Evolutionary conservation across 2,888 invertebrate genomes (phyloP).

Genomic region (Trachelus tabidus): DNA sequence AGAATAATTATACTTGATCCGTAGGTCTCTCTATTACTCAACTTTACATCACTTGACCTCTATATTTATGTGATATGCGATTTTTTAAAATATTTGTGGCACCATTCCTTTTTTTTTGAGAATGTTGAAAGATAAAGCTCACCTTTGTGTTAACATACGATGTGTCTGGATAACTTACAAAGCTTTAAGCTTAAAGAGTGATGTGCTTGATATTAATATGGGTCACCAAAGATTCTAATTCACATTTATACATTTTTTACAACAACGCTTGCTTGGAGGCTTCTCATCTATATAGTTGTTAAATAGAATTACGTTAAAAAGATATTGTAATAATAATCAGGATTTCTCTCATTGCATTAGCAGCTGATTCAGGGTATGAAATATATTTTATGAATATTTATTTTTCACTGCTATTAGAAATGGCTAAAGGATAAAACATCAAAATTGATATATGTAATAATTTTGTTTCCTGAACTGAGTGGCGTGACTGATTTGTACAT

Average conservation of each 20-base stretch:
- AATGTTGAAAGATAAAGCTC: not conserved
- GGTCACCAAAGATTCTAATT: conserved; percentile 30
- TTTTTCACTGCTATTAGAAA: conserved; percentile 3
- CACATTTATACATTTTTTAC: conserved; percentile 27
- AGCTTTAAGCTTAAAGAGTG: conserved; percentile 14
- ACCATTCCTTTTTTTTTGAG: not conserved
- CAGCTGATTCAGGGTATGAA: conserved; percentile 11
- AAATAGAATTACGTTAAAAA: conserved; percentile 28
- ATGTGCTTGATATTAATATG: conserved; percentile 21
- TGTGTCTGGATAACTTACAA: conserved; percentile 6
- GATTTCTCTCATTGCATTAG: conserved; percentile 7
- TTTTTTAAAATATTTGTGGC: no score
- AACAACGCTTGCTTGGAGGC: conserved; percentile 41
- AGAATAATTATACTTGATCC: no score
- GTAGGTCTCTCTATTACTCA: no score
- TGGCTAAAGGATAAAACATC: not conserved
- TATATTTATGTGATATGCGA: no score
- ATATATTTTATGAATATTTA: conserved; percentile 9
- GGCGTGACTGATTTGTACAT: not conserved
- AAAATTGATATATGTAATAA: conserved; percentile 3
- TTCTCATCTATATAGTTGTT: conserved; percentile 28
- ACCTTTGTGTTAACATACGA: conserved; percentile 1
- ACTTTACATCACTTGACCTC: no score
- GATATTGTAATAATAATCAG: conserved; percentile 1
- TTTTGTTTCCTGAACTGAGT: not conserved